A percentile compares a stretch with the other conserved stretches of the same genome.
These are phyloP conservation scores for Tinamus guttatus DNA, from an alignment of 2,113 vertebrate species.

Conservation along the genomic window DNA sequence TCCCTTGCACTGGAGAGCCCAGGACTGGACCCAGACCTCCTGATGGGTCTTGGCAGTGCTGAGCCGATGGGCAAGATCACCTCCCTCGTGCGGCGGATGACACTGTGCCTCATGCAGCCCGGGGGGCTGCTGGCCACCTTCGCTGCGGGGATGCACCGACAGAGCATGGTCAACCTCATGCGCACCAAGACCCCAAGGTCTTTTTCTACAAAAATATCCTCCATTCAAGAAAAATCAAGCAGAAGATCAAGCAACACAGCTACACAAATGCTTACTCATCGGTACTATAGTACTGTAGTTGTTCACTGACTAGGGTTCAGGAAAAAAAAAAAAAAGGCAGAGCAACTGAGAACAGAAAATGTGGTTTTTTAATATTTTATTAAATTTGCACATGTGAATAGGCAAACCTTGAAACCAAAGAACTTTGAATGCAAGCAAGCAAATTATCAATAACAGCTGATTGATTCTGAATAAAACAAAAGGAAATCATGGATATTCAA, in stretches of 20 bases:
- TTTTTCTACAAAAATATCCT: background rate
- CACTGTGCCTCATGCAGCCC: background rate
- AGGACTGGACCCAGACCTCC: background rate
- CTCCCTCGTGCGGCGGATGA: background rate
- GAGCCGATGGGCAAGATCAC: background rate
- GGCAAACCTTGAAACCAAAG: constrained; percentile 14
- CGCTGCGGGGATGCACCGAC: background rate
- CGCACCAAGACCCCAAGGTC: background rate
- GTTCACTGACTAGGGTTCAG: background rate
- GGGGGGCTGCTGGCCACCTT: background rate
- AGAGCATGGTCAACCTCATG: background rate
- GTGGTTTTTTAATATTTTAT: background rate
- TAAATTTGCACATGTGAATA: background rate
- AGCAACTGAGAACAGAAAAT: background rate
- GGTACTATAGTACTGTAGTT: background rate
- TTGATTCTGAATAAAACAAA: background rate
- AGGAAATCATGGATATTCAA: background rate
- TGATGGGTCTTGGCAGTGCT: background rate
- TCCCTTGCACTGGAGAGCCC: background rate
- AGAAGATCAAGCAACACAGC: background rate
- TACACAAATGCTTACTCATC: background rate
- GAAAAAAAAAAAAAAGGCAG: background rate
- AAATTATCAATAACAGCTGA: constrained; percentile 2
- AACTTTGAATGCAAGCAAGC: constrained; percentile 4
- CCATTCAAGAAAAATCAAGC: background rate